phyloP scores from a whole-genome alignment of 2,797 vertebrate genomes.

The Anisognathus igniventris region DNA sequence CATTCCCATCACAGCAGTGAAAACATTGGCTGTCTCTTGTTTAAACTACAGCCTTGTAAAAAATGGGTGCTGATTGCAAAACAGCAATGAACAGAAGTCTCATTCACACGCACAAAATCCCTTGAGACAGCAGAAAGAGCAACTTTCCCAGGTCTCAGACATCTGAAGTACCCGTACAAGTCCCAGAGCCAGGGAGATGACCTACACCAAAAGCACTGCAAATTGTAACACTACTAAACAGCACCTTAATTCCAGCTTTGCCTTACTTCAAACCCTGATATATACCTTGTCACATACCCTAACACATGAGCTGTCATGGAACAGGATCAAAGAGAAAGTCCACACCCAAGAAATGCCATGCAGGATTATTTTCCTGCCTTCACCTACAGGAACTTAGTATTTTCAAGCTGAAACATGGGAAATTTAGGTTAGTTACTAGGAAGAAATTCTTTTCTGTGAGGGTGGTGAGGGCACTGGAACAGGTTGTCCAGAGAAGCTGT shows the following conservation, averaged over 20 bases:
- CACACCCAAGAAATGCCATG: background rate
- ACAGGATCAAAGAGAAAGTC: slow-evolving; percentile 27
- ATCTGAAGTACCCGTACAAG: background rate
- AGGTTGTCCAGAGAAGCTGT: background rate
- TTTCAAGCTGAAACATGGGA: background rate
- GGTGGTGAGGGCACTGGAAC: background rate
- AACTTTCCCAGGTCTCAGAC: background rate
- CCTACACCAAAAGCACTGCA: background rate
- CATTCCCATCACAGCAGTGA: background rate
- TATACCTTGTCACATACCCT: background rate
- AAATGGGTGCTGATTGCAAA: background rate
- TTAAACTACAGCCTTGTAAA: background rate
- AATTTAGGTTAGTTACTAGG: background rate
- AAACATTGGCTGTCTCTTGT: background rate
- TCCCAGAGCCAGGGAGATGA: background rate
- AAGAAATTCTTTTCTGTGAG: background rate
- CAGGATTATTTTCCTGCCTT: background rate
- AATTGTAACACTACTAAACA: background rate
- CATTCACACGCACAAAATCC: accelerated
- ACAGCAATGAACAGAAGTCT: background rate
- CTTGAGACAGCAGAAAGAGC: background rate
- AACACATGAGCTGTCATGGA: background rate
- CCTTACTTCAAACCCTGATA: background rate
- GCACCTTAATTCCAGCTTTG: background rate
- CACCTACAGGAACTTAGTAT: background rate